phyloP scores from a whole-genome alignment of 2,113 vertebrate genomes.

The Pterocles orientalis region DNA sequence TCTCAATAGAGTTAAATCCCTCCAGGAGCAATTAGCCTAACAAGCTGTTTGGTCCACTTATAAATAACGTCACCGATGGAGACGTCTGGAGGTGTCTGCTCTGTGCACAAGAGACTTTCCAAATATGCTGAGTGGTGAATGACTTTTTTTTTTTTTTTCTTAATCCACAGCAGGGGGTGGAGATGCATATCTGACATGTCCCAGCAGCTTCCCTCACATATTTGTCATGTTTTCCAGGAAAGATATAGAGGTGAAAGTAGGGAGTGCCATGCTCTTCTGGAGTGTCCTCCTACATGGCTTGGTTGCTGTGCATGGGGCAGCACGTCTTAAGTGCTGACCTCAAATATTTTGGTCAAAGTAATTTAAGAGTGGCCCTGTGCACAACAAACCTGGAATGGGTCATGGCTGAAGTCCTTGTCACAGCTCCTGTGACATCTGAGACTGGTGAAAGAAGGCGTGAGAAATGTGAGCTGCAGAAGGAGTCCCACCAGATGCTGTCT shows the following conservation, averaged over 20 bases:
- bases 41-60: constrained; percentile 34
- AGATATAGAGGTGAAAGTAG: not conserved
- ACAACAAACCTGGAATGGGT: not conserved
- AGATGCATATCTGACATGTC: not conserved
- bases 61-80: constrained; percentile 48
- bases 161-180: not conserved
- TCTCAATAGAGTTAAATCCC: constrained; percentile 20
- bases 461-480: not conserved
- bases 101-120: not conserved
- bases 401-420: not conserved
- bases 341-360: not conserved
- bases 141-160: not conserved
- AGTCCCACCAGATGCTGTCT: not conserved
- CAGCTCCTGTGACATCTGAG: not conserved
- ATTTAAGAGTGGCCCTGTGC: not conserved
- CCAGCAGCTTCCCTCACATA: not conserved
- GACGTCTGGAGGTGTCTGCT: constrained; percentile 47
- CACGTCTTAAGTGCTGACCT: not conserved
- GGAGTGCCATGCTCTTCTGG: not conserved
- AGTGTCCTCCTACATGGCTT: not conserved
- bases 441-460: not conserved
- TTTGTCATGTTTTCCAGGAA: not conserved
- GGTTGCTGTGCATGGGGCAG: not conserved
- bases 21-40: constrained; percentile 59
- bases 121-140: not conserved